These are phyloP conservation scores for Drosophila planitibia DNA, from an alignment of 2,888 invertebrate species.

Conservation along the genomic window DNA sequence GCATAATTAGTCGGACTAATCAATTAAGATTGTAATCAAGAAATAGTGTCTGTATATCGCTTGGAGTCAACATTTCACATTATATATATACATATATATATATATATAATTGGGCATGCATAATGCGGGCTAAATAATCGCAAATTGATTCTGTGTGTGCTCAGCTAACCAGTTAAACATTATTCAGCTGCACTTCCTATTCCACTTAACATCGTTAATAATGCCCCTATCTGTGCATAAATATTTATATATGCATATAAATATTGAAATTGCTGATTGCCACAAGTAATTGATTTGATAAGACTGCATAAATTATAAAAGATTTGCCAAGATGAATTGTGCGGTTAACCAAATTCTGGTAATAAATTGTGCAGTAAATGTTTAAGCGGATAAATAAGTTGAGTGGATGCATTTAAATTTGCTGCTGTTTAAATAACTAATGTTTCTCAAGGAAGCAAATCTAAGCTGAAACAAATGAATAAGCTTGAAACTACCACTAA, in stretches of 20 bases:
- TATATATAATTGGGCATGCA: slow-evolving; percentile 14
- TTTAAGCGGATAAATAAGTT: not conserved
- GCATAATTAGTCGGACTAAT: not conserved
- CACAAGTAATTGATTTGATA: slow-evolving; percentile 29
- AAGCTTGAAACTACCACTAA: not conserved
- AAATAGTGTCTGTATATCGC: not conserved
- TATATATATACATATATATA: not conserved
- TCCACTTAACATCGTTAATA: slow-evolving; percentile 13
- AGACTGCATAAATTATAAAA: slow-evolving; percentile 13
- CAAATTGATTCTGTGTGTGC: slow-evolving; percentile 6
- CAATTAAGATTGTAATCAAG: not conserved
- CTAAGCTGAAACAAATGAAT: not conserved
- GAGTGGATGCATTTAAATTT: not conserved
- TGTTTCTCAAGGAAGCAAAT: not conserved
- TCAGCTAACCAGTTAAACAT: slow-evolving; percentile 29
- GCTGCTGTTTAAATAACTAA: not conserved
- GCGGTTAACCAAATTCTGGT: not conserved
- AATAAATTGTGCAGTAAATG: not conserved
- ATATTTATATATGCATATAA: slow-evolving; percentile 26
- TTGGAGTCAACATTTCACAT: not conserved
- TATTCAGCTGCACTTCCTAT: slow-evolving; percentile 2
- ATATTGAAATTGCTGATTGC: slow-evolving; percentile 30
- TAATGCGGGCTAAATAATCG: slow-evolving; percentile 29
- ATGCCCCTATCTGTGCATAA: slow-evolving; percentile 9
- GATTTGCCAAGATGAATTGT: slow-evolving; percentile 16